Base-by-base conservation (phyloP, 2,113 vertebrate genomes). In the Catharus minimus region DNA sequence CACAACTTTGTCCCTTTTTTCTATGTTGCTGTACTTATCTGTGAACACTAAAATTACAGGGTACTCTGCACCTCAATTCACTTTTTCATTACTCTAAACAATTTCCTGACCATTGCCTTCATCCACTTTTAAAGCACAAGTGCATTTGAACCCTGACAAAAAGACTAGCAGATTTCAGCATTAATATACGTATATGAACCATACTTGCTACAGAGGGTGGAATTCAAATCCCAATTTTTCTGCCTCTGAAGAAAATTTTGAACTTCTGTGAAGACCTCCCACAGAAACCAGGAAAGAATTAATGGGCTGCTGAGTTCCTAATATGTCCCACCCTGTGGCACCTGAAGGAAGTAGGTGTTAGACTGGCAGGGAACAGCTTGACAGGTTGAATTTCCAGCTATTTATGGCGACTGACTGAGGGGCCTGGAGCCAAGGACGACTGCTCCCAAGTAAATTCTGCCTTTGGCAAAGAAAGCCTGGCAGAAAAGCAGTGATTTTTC, bases 251-350 rank as follows among this genome's bases (percentile, higher is more conserved):
- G 67, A 85, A 93, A 94, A 73, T 47, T 55, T 4, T 41, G 38
- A 81, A 52, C 41, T 75, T 75, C 86, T 92, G n/a, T 73, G 53
- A 92, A 91, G 87, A 94, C 78, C 83, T 95, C 84, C 93, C 89
- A 93, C 75, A 94, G 84, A 91, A 93, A 79, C 55, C 89, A 91
- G 89, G 84, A 94, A 93, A 93, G 87, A 93, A 94, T 93, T 89
- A 96, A 93, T 88, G 93, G 84, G 67, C 93, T 94, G 87, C 78
- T 96, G 91, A 95, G 91, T 94, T 92, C 82, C 87, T 92, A 94
- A 82, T 92, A 93, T 19, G 74, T 87, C 91, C 89, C 82, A 94
- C 75, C 87, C 78, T 72, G 49, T 23, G 38, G 78, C 74, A 95
- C 81, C 78, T 91, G 75, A 95, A 92, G 89, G 82, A 93, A 91